Conservation (phyloP, 2,113 vertebrate genomes). For the Eira barbara region DNA sequence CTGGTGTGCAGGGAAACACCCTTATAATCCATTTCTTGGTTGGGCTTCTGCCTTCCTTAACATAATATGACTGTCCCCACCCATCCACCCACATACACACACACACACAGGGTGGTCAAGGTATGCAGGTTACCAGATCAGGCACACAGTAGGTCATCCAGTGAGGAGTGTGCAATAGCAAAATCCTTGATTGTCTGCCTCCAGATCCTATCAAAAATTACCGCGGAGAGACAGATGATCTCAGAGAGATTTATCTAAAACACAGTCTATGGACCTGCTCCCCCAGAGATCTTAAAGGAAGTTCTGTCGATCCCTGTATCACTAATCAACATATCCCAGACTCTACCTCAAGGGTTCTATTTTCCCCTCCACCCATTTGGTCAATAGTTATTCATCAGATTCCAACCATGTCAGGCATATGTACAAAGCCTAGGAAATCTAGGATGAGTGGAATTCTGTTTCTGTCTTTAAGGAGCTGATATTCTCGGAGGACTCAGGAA, state of each 20-base stretch:
- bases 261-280: background rate
- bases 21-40: background rate
- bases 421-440: background rate
- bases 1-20: background rate
- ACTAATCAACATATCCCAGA: background rate
- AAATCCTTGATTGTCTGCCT: background rate
- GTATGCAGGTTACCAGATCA: background rate
- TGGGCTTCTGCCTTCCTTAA: background rate
- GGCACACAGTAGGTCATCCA: background rate
- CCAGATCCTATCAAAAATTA: background rate
- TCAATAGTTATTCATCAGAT: background rate
- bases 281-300: background rate
- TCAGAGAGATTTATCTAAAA: background rate
- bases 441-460: background rate
- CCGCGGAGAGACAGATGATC: background rate
- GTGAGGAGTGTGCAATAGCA: background rate
- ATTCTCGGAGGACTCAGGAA: background rate
- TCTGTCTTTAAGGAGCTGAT: background rate
- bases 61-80: background rate
- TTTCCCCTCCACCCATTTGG: background rate
- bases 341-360: background rate
- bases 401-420: background rate
- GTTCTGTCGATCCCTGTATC: background rate
- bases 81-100: background rate
- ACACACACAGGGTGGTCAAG: background rate